Conservation (phyloP, 1,140 invertebrate species). For the Microplitis demolitor region DNA sequence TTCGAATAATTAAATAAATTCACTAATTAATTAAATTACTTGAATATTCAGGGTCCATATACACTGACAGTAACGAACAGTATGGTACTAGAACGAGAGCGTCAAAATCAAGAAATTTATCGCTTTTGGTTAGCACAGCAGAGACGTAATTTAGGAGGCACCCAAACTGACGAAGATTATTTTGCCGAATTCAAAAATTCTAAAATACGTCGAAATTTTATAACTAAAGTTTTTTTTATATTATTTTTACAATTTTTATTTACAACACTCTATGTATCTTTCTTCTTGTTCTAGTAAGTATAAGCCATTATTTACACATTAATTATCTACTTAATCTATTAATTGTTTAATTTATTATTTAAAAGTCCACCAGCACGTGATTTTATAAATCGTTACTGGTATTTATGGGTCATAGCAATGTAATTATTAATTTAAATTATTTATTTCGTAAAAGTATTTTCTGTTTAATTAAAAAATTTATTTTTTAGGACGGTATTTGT, state of each 20-base stretch:
- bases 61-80: constrained; percentile 42
- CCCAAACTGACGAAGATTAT: constrained; percentile 33
- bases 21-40: neutral
- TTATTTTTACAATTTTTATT: constrained; percentile 44
- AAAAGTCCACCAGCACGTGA: constrained; percentile 32
- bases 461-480: neutral
- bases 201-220: constrained; percentile 41
- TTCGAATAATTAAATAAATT: neutral
- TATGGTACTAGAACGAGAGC: constrained; percentile 45
- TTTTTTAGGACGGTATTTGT: constrained; percentile 51
- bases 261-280: constrained; percentile 38
- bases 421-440: constrained; percentile 29
- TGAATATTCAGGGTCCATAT: constrained; percentile 42
- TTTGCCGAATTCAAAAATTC: constrained; percentile 44
- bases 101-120: constrained; percentile 43
- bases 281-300: constrained; percentile 48
- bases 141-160: constrained; percentile 14
- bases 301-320: neutral
- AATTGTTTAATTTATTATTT: neutral
- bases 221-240: constrained; percentile 47
- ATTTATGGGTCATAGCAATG: constrained; percentile 41
- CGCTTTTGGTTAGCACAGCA: constrained; percentile 42
- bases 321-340: too few species aligned
- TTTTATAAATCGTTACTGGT: constrained; percentile 43
- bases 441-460: constrained; percentile 1